Base-by-base conservation (phyloP, 2,113 vertebrate species). In the Paramormyrops kingsleyae region DNA sequence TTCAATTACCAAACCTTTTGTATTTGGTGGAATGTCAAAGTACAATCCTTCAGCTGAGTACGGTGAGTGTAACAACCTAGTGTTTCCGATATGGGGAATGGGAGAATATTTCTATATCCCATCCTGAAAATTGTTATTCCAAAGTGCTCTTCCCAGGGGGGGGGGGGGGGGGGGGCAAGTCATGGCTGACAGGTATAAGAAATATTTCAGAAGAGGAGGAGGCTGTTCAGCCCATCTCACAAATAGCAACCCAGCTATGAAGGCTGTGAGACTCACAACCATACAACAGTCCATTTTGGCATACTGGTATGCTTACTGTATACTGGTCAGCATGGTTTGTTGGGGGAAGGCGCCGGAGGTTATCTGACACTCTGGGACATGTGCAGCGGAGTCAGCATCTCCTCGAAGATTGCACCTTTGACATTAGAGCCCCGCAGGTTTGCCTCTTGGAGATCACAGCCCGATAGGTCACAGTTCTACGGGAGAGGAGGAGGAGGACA, bases 311-410 rank as follows among this genome's bases (percentile, higher is more conserved):
- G 35, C 74, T 39, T 70, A 70, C n/a, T 88, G 44, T 39, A 44
- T 84, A 84, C 83, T 52, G 52, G 44, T 44, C 21, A 12, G 50
- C 66, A 42, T 50, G 13, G 84, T 89, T 10, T n/a, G 86, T 87
- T 56, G 83, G 83, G 85, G 77, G 24, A n/a, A 84, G 44, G 83
- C 8, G 9, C 19, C 21, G 9, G 42, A 21, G 83, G 92, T 97
- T 98, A 99, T 99, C 98, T 97, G 94, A 99, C 99, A 17, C 98
- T 99, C 91, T 99, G 99, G 2, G 99, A 99, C 98, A 99, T 99
- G 93, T 99, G 99, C 90, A 99, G 91, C 1, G 99, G 97, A 0
- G 99, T 99, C 93, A 99, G 95, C 98, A 99, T 99, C 96, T 99
- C 99, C 91, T 99, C 98, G 90, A 99, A 99, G 91, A 99, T 99